These are phyloP conservation scores for Panthera leo DNA, from an alignment of 2,113 vertebrate species.

Conservation along the genomic window DNA sequence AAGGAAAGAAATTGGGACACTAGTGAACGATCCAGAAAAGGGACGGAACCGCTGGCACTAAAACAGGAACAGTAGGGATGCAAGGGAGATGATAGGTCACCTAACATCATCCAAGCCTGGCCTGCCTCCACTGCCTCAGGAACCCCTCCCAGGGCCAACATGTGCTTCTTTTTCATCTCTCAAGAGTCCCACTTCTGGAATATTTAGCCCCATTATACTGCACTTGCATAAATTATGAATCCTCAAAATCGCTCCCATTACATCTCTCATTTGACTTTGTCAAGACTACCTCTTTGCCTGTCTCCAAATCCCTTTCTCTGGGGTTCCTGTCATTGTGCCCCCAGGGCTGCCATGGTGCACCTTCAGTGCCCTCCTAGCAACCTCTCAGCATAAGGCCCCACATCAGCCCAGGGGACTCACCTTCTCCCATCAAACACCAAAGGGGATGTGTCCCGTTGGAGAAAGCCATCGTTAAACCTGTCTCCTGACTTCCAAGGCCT, in stretches of 20 bases:
- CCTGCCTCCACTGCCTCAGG: accelerated
- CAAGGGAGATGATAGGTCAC: neutral
- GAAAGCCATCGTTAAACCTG: accelerated
- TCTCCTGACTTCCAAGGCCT: neutral
- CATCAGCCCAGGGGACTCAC: too few relatives aligned
- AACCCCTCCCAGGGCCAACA: accelerated
- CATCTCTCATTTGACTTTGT: neutral
- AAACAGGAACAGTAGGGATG: neutral
- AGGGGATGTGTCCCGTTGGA: accelerated
- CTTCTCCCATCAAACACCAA: neutral
- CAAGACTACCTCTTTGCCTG: neutral
- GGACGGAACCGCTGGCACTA: too few relatives aligned
- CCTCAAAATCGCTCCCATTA: neutral
- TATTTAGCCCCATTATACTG: neutral
- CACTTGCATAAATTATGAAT: too few relatives aligned
- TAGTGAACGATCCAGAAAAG: neutral
- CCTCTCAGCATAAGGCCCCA: accelerated
- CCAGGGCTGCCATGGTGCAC: accelerated
- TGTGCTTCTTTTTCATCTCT: accelerated
- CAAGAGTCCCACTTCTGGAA: neutral
- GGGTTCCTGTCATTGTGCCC: accelerated
- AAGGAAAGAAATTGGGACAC: neutral
- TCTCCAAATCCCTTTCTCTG: neutral
- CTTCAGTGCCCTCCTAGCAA: accelerated
- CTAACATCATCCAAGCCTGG: accelerated